A percentile compares a stretch with the other conserved stretches of the same genome.
phyloP scores from a whole-genome alignment of 2,797 vertebrate genomes.

The Cynopterus sphinx region DNA sequence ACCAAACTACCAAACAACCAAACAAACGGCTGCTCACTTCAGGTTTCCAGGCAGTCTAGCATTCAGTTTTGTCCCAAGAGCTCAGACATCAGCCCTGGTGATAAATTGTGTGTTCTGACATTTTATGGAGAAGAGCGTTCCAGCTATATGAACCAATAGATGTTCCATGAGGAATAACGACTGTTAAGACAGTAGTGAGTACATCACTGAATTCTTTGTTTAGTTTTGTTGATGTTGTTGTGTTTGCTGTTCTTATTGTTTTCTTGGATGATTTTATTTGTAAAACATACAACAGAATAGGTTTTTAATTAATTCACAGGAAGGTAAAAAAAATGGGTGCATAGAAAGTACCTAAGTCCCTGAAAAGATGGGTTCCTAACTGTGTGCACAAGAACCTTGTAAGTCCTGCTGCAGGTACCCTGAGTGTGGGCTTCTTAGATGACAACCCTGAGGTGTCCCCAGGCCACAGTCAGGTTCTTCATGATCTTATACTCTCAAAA shows the following conservation, averaged over 20 bases:
- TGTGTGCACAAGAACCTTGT: fast-evolving
- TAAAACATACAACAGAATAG: neutral
- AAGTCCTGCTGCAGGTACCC: neutral
- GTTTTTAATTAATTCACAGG: neutral
- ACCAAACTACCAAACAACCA: no score
- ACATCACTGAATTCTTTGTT: neutral
- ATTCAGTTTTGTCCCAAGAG: neutral
- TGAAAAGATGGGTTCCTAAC: neutral
- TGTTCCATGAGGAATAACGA: neutral
- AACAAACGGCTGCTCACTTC: neutral
- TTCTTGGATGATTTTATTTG: neutral
- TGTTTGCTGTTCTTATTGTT: neutral
- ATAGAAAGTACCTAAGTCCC: neutral
- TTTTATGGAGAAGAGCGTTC: neutral
- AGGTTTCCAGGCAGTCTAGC: neutral
- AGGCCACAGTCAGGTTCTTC: neutral
- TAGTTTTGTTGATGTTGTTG: neutral
- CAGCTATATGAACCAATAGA: neutral
- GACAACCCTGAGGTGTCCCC: neutral
- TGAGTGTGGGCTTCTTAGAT: neutral
- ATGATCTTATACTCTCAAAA: neutral
- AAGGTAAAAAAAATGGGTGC: neutral
- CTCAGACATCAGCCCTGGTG: neutral
- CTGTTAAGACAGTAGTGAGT: neutral
- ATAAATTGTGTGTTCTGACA: neutral